These are phyloP conservation scores for Apeira syringaria DNA, from an alignment of 2,888 invertebrate genomes.

Conservation along the genomic window DNA sequence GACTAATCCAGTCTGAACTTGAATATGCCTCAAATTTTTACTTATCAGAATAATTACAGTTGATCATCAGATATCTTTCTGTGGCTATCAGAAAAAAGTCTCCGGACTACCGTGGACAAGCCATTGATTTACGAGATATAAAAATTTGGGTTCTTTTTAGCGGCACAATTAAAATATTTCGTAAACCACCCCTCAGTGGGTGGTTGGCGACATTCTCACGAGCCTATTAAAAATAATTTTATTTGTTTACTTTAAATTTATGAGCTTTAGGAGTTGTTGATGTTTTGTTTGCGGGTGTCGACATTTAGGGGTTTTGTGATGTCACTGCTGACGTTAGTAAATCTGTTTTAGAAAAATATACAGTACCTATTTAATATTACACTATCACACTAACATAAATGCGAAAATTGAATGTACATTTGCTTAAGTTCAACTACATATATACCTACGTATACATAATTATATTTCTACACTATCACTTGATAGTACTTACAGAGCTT, in stretches of 20 bases:
- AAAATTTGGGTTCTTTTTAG: slow-evolving; percentile 73
- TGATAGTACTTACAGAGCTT: too few species aligned
- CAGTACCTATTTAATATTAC: too few species aligned
- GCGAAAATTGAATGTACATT: too few species aligned
- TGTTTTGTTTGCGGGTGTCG: slow-evolving; percentile 48
- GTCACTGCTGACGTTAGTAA: too few species aligned
- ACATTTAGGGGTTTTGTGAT: slow-evolving; percentile 33
- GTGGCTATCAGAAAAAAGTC: slow-evolving; percentile 23
- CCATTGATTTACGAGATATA: slow-evolving; percentile 77
- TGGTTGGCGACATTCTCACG: slow-evolving; percentile 82
- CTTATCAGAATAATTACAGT: slow-evolving; percentile 20
- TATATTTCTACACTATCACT: too few species aligned
- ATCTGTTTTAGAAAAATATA: too few species aligned
- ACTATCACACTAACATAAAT: too few species aligned
- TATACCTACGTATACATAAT: too few species aligned
- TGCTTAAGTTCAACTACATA: too few species aligned
- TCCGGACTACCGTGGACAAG: slow-evolving; percentile 68
- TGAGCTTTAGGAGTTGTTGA: slow-evolving; percentile 45
- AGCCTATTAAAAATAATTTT: slow-evolving; percentile 81
- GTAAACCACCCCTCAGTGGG: slow-evolving; percentile 75
- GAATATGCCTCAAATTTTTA: background rate
- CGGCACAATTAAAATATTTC: slow-evolving; percentile 81
- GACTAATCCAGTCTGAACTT: too few species aligned
- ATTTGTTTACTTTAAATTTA: slow-evolving; percentile 69
- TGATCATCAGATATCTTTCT: slow-evolving; percentile 12